A percentile compares a stretch with the other conserved stretches of the same genome.
Evolutionary conservation across 1,140 invertebrate genomes (phyloP).

Genomic region (Aphelinus atriplicis): DNA sequence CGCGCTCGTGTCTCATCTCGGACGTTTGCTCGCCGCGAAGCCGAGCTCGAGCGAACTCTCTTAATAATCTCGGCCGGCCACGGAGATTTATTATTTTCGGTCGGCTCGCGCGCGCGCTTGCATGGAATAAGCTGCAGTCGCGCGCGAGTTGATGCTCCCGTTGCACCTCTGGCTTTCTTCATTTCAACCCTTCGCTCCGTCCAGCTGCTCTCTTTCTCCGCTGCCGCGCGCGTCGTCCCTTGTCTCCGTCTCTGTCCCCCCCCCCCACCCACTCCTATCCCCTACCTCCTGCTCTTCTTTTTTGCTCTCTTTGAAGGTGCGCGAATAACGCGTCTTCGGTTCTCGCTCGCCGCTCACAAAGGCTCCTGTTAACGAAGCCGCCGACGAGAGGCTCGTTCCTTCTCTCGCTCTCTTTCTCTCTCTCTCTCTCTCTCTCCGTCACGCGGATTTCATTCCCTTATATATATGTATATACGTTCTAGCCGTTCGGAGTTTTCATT

Average conservation of each 20-base stretch:
- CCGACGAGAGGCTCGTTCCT: not conserved
- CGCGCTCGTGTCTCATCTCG: not conserved
- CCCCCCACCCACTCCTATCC: conserved; percentile 17
- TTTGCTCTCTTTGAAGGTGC: conserved; percentile 26
- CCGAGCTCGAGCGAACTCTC: conserved; percentile 52
- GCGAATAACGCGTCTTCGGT: conserved; percentile 2
- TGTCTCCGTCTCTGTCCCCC: conserved; percentile 8
- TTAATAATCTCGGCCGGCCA: conserved; percentile 61
- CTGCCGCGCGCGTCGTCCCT: not conserved
- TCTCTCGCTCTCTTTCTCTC: conserved; percentile 41
- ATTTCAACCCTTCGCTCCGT: conserved; percentile 26
- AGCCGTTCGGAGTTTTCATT: conserved; percentile 19
- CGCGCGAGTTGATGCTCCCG: conserved; percentile 30
- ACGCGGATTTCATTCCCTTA: conserved; percentile 18
- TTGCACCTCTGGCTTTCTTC: conserved; percentile 16
- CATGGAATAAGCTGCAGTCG: conserved; percentile 15
- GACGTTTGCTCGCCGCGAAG: conserved; percentile 46
- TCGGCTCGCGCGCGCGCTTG: conserved; percentile 19
- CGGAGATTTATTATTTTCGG: conserved; percentile 67
- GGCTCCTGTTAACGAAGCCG: conserved; percentile 34
- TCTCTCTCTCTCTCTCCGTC: conserved; percentile 4
- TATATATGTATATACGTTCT: too few species aligned
- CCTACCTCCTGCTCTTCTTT: conserved; percentile 39
- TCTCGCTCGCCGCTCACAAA: conserved; percentile 13
- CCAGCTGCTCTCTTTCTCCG: not conserved